phyloP scores from a whole-genome alignment of 92 coral and sea anemone genomes.

The Chrysogorgia sp. region DNA sequence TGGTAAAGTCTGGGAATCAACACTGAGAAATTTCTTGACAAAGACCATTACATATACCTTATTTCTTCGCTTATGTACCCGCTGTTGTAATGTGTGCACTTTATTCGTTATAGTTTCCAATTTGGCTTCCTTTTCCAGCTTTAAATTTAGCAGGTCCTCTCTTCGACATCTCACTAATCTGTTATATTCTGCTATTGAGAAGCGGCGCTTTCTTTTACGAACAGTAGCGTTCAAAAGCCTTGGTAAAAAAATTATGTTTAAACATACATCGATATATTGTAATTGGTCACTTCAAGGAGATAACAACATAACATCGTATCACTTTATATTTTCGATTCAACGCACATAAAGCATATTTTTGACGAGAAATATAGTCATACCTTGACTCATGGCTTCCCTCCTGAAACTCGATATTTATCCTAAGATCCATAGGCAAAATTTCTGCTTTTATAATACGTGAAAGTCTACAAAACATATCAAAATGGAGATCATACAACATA shows the following conservation, averaged over 20 bases:
- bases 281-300: conserved; percentile 23
- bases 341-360: neutral
- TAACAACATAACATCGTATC: conserved; percentile 30
- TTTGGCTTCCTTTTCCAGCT: neutral
- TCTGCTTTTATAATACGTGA: neutral
- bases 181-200: conserved; percentile 63
- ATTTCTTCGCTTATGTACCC: conserved; percentile 1
- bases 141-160: conserved; percentile 10
- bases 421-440: neutral
- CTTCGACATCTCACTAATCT: conserved; percentile 26
- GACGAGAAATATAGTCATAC: neutral
- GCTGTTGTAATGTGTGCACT: conserved; percentile 11
- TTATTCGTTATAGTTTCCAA: conserved; percentile 5
- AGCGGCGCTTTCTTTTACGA: conserved; percentile 42
- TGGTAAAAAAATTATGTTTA: conserved; percentile 24
- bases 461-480: neutral
- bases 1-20: neutral
- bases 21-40: neutral
- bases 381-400: neutral
- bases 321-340: conserved; percentile 40
- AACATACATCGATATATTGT: neutral
- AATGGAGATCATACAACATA: neutral
- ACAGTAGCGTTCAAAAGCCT: conserved; percentile 39
- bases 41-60: neutral
- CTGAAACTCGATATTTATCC: neutral